phyloP scores from a whole-genome alignment of 2,888 invertebrate genomes.

The Lypha dubia region DNA sequence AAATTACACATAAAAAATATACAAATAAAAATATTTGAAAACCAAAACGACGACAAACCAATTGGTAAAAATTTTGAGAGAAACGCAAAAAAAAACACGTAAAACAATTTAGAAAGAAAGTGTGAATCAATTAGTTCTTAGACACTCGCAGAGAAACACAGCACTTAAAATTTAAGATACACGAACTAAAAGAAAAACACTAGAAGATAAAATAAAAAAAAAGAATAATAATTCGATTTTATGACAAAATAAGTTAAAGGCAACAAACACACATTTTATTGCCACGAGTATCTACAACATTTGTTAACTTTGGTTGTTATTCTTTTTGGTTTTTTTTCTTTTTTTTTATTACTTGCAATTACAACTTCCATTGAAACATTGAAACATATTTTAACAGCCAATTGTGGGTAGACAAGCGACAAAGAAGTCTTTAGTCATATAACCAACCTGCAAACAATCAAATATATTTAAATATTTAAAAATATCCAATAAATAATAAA shows the following conservation, averaged over 20 bases:
- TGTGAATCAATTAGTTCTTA: conserved; percentile 80
- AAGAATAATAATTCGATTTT: conserved; percentile 48
- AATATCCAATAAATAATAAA: conserved; percentile 14
- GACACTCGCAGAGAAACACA: conserved; percentile 24
- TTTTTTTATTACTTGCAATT: conserved; percentile 43
- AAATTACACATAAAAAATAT: conserved; percentile 4
- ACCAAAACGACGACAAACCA: background rate
- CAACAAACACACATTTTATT: conserved; percentile 35
- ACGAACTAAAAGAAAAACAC: conserved; percentile 11
- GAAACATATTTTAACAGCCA: conserved; percentile 44
- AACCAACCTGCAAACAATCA: background rate
- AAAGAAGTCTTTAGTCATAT: conserved; percentile 17
- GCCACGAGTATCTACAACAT: background rate
- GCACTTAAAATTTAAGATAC: conserved; percentile 32
- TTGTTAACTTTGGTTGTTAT: conserved; percentile 7
- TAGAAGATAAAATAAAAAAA: conserved; percentile 6
- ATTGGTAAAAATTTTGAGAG: background rate
- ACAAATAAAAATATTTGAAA: background rate
- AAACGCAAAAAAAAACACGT: conserved; percentile 11
- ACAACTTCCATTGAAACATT: conserved; percentile 36
- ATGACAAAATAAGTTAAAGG: conserved; percentile 31
- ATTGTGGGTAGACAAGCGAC: conserved; percentile 56
- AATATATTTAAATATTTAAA: conserved; percentile 19
- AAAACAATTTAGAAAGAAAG: conserved; percentile 76
- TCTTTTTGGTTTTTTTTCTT: conserved; percentile 6